phyloP scores from a whole-genome alignment of 2,113 vertebrate genomes.

The Tachycineta bicolor region DNA sequence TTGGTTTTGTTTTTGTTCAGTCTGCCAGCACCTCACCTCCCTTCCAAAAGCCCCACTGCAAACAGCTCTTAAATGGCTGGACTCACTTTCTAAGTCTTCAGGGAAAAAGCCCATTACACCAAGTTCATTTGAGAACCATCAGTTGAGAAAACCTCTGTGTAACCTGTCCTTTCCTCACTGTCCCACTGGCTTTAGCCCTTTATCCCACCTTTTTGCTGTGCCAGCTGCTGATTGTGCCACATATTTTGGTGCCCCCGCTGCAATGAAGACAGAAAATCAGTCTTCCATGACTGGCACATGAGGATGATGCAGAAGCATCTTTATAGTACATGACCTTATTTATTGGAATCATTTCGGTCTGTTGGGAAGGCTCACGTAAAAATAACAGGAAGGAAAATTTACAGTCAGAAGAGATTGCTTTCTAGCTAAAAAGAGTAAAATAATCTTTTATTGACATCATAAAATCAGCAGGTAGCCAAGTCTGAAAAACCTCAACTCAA shows the following conservation, averaged over 20 bases:
- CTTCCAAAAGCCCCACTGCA: neutral
- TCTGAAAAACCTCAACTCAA: neutral
- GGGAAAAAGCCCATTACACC: neutral
- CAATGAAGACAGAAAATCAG: neutral
- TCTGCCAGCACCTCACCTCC: neutral
- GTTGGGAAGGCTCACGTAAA: neutral
- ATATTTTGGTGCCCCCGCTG: neutral
- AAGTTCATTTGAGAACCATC: neutral
- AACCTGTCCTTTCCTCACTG: neutral
- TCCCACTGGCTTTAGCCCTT: neutral
- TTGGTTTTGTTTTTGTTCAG: neutral
- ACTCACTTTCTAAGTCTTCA: neutral
- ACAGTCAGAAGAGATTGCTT: neutral
- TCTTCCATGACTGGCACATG: accelerated
- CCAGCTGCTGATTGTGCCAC: accelerated
- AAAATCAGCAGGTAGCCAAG: neutral
- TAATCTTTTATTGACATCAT: neutral
- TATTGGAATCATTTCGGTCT: neutral
- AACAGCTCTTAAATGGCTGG: neutral
- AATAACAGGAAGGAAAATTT: neutral
- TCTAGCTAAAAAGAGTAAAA: neutral
- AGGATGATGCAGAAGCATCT: neutral
- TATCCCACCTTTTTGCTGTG: neutral
- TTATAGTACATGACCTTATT: neutral
- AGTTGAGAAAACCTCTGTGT: neutral